Percentiles rank a stretch among this genome's conserved stretches.
These are phyloP conservation scores for Diplodus puntazzo DNA, from an alignment of 2,797 vertebrate species.

Conservation along the genomic window DNA sequence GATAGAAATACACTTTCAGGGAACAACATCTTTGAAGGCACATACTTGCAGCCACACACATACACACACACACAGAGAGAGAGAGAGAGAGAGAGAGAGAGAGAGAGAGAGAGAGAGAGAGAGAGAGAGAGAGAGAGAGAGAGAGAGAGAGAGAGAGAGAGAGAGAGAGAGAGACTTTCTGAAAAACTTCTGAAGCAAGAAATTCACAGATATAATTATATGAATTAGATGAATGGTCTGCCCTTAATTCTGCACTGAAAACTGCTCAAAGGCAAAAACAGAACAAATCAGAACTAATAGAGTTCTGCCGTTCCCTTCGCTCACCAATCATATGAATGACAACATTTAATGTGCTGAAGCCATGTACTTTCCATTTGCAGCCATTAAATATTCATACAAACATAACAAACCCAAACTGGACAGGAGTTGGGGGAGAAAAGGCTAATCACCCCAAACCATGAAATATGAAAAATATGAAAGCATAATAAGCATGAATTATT, in stretches of 20 bases:
- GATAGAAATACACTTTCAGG: conserved; percentile 36
- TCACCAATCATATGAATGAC: conserved; percentile 48
- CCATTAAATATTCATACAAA: conserved; percentile 67
- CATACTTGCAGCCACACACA: background rate
- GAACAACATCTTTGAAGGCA: conserved; percentile 36
- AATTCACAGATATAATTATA: conserved; percentile 51
- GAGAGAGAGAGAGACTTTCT: background rate
- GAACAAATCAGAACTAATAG: conserved; percentile 45
- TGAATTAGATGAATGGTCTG: conserved; percentile 47
- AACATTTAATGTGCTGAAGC: conserved; percentile 48
- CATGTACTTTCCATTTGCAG: conserved; percentile 46
- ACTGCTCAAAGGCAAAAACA: conserved; percentile 42
- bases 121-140: background rate
- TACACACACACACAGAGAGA: background rate
- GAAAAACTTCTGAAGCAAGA: conserved; percentile 44
- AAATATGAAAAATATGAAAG: conserved; percentile 59
- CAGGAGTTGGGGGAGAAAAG: conserved; percentile 45
- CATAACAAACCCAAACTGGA: conserved; percentile 55
- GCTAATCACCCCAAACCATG: conserved; percentile 40
- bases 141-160: too few species aligned
- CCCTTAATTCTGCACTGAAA: conserved; percentile 45
- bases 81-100: too few species aligned
- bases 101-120: background rate
- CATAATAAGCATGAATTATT: conserved; percentile 63
- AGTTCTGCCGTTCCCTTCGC: conserved; percentile 1